These are phyloP conservation scores for Thalassaphorura encarpata DNA, from an alignment of 1,140 invertebrate species.

Conservation along the genomic window DNA sequence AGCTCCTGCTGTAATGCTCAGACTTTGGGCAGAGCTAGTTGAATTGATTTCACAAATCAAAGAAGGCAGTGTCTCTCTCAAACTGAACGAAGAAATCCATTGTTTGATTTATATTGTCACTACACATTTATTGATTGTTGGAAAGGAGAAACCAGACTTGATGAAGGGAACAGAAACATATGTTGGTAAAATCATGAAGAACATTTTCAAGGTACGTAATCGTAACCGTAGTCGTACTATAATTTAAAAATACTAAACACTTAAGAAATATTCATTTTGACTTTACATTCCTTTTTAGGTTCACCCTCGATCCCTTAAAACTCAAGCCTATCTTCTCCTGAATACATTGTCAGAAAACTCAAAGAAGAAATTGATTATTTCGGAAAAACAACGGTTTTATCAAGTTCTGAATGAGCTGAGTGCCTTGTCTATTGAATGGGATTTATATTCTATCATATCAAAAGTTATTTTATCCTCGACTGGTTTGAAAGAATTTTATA, in stretches of 20 bases:
- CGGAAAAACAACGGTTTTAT: background rate
- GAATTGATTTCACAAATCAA: conserved; percentile 7
- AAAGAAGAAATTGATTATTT: background rate
- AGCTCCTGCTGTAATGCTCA: background rate
- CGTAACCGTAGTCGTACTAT: no score
- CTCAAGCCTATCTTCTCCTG: conserved; percentile 19
- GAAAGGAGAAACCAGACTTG: conserved; percentile 14
- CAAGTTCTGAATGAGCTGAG: conserved; percentile 1
- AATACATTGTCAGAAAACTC: background rate
- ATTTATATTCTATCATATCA: conserved; percentile 7
- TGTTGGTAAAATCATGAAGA: background rate
- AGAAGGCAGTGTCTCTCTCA: background rate
- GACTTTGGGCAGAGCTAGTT: conserved; percentile 5
- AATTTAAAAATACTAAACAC: no score
- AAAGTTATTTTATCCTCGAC: conserved; percentile 10
- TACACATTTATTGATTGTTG: conserved; percentile 8
- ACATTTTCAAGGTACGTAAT: conserved; percentile 7
- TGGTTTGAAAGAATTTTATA: background rate
- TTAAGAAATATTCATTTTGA: background rate
- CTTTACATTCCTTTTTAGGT: conserved; percentile 9
- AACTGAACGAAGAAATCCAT: conserved; percentile 22
- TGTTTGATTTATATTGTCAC: conserved; percentile 19
- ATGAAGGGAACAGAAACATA: background rate
- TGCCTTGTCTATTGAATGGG: conserved; percentile 15
- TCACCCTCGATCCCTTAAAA: background rate